A percentile compares a stretch with the other conserved stretches of the same genome.
These are phyloP conservation scores for Erithacus rubecula DNA, from an alignment of 2,797 vertebrate genomes.

Conservation along the genomic window DNA sequence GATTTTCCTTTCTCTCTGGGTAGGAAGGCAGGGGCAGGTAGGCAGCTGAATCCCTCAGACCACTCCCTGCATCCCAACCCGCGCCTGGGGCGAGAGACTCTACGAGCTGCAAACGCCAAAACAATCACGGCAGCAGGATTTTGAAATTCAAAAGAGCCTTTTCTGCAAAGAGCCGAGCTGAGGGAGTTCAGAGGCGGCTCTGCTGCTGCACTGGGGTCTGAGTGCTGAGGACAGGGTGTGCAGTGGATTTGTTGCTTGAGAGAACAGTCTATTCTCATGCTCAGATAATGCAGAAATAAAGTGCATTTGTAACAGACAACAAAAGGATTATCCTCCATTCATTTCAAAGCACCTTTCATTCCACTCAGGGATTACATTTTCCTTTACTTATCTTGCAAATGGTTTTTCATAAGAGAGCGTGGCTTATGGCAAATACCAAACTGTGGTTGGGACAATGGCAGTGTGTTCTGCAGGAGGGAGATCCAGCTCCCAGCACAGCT, in stretches of 20 bases:
- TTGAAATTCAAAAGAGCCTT: slow-evolving; percentile 6
- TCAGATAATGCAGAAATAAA: slow-evolving; percentile 79
- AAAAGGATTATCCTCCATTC: slow-evolving; percentile 81
- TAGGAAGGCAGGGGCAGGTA: not conserved
- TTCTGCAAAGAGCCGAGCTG: not conserved
- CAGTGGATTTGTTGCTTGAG: slow-evolving; percentile 64
- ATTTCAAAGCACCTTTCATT: slow-evolving; percentile 80
- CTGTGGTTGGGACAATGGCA: slow-evolving; percentile 55
- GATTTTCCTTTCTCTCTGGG: not conserved
- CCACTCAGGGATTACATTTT: slow-evolving; percentile 80
- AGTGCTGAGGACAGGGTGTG: slow-evolving; percentile 47
- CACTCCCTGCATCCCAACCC: not conserved
- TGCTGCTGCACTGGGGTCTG: not conserved
- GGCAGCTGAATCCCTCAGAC: not conserved
- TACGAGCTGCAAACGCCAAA: not conserved
- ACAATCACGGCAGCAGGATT: not conserved
- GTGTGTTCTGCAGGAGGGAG: not conserved
- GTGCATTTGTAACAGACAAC: slow-evolving; percentile 78
- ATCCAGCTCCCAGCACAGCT: not conserved
- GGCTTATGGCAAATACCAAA: slow-evolving; percentile 72
- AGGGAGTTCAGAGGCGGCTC: not conserved
- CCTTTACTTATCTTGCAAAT: slow-evolving; percentile 81
- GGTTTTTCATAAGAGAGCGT: slow-evolving; percentile 63
- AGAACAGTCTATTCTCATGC: slow-evolving; percentile 61
- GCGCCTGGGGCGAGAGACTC: not conserved